These are phyloP conservation scores for Naja naja DNA, from an alignment of 2,113 vertebrate genomes.

Conservation along the genomic window DNA sequence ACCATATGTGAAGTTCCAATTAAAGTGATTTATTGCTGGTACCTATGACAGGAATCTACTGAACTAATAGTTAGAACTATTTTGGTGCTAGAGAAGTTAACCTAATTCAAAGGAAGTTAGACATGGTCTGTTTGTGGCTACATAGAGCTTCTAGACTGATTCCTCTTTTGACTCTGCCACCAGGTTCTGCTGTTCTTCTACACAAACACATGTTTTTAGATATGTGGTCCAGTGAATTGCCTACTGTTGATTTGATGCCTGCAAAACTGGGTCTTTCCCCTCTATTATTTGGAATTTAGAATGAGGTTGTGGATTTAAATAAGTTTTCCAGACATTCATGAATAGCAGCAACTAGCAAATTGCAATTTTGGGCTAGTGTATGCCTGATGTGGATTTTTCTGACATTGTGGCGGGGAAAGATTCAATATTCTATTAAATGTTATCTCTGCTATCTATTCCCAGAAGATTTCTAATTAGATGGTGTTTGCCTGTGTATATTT, in stretches of 20 bases:
- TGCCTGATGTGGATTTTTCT: neutral
- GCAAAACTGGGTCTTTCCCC: neutral
- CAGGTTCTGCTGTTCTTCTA: neutral
- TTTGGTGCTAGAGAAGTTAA: too few relatives aligned
- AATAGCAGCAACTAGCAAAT: neutral
- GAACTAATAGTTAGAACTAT: too few relatives aligned
- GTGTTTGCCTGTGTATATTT: neutral
- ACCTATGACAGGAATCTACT: too few relatives aligned
- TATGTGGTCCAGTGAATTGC: neutral
- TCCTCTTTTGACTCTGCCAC: neutral
- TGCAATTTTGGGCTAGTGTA: neutral
- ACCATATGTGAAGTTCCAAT: too few relatives aligned
- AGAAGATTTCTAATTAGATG: neutral
- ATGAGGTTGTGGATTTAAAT: neutral
- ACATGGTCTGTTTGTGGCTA: neutral
- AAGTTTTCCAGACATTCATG: neutral
- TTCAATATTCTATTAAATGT: conserved; percentile 24
- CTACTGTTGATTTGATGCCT: neutral
- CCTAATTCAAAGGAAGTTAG: neutral
- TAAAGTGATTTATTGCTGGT: too few relatives aligned
- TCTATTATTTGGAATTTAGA: neutral
- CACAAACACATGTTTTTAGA: neutral
- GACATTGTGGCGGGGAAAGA: neutral
- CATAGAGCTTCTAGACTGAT: neutral
- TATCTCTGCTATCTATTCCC: neutral